phyloP scores from a whole-genome alignment of 2,113 vertebrate genomes.

The Erythrolamprus reginae region DNA sequence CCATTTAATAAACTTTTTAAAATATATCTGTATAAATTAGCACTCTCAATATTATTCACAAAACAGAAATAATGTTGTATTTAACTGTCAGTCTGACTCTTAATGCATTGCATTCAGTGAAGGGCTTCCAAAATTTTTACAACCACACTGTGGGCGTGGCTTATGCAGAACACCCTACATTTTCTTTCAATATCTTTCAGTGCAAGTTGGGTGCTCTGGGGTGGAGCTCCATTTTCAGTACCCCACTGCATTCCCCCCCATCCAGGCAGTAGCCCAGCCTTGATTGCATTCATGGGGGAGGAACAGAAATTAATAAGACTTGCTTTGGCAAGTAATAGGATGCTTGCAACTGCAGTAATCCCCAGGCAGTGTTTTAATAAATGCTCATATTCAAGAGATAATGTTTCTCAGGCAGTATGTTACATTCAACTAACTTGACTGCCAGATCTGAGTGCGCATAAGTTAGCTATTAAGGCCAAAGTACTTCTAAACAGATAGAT shows the following conservation, averaged over 20 bases:
- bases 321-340: background rate
- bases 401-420: background rate
- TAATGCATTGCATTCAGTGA: background rate
- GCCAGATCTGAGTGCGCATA: background rate
- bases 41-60: background rate
- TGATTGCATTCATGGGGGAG: background rate
- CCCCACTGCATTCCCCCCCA: no score
- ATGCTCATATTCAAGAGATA: conserved; percentile 2
- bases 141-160: no score
- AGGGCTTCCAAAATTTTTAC: no score
- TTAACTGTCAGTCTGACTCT: background rate
- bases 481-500: background rate
- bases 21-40: background rate
- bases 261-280: no score
- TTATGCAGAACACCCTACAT: no score
- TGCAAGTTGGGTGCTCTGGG: no score
- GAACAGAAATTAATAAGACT: background rate
- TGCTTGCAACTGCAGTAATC: background rate
- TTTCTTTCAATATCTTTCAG: no score
- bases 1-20: background rate
- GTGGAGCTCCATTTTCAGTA: no score
- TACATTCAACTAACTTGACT: background rate
- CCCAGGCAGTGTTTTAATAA: background rate
- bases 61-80: background rate
- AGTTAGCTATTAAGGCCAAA: conserved; percentile 2